phyloP scores from a whole-genome alignment of 2,888 invertebrate genomes.

The Drosophila quinaria region DNA sequence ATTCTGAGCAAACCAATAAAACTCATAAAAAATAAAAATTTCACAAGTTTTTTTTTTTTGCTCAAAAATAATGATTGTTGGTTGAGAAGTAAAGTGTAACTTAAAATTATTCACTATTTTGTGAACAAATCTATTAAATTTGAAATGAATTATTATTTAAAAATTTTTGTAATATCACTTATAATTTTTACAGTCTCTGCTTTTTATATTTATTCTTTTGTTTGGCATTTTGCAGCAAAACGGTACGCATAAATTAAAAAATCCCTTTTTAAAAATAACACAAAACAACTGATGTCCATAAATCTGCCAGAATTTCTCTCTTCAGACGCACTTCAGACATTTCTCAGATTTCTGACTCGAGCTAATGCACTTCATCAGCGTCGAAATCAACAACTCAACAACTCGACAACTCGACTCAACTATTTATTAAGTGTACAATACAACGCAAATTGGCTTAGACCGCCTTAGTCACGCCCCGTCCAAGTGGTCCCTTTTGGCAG shows the following conservation, averaged over 20 bases:
- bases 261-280: not conserved
- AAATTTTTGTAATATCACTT: too few relatives aligned
- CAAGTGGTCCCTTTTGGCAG: conserved; percentile 29
- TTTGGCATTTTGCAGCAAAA: not conserved
- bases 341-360: conserved; percentile 23
- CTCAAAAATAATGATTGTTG: too few relatives aligned
- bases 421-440: conserved; percentile 75
- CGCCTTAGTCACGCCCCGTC: conserved; percentile 40
- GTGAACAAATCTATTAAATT: too few relatives aligned
- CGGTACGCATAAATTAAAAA: conserved; percentile 23
- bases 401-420: conserved; percentile 50
- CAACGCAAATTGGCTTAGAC: conserved; percentile 62
- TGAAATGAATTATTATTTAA: too few relatives aligned
- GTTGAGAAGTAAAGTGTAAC: too few relatives aligned
- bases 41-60: too few relatives aligned
- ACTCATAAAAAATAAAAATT: too few relatives aligned
- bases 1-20: too few relatives aligned
- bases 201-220: not conserved
- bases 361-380: conserved; percentile 52
- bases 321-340: conserved; percentile 24
- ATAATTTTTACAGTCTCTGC: too few relatives aligned
- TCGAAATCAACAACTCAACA: conserved; percentile 16
- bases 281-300: conserved; percentile 36
- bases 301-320: conserved; percentile 47
- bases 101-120: too few relatives aligned